A percentile compares a stretch with the other conserved stretches of the same genome.
Conservation (phyloP, 2,888 invertebrate species). For the Meandrusa payeni region DNA sequence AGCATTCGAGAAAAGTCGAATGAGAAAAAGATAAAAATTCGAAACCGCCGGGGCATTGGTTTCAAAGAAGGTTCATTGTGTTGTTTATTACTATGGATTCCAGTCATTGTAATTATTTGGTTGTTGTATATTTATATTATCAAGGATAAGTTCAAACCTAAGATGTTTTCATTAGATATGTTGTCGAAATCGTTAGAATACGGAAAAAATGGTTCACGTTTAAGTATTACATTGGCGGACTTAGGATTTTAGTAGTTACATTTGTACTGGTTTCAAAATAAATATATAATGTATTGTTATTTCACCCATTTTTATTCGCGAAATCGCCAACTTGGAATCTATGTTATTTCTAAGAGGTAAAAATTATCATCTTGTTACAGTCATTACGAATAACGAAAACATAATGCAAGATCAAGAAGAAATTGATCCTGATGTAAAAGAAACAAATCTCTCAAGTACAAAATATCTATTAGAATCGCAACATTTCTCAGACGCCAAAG, state of each 20-base stretch:
- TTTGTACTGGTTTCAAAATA: constrained; percentile 23
- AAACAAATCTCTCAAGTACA: background rate
- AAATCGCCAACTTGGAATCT: background rate
- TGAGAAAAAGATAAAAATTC: constrained; percentile 30
- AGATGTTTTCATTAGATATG: constrained; percentile 12
- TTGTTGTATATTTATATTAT: constrained; percentile 48
- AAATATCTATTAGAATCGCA: background rate
- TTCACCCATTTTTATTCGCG: background rate
- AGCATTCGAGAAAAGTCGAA: constrained; percentile 27
- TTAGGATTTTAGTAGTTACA: constrained; percentile 49
- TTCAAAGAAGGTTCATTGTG: constrained; percentile 49
- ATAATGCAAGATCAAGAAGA: constrained; percentile 15
- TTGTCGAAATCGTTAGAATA: constrained; percentile 16
- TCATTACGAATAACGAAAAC: constrained; percentile 9
- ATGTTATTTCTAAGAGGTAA: constrained; percentile 6
- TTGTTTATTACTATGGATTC: constrained; percentile 54
- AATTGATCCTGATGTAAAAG: background rate
- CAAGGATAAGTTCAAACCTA: constrained; percentile 31
- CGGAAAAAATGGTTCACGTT: constrained; percentile 26
- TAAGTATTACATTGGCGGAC: constrained; percentile 45
- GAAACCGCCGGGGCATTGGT: constrained; percentile 34
- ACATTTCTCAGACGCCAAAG: background rate
- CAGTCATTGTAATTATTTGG: constrained; percentile 41
- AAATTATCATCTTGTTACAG: constrained; percentile 22
- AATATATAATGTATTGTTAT: constrained; percentile 20